These are phyloP conservation scores for Sebastes melanostomus DNA, from an alignment of 2,797 vertebrate species.

Conservation along the genomic window DNA sequence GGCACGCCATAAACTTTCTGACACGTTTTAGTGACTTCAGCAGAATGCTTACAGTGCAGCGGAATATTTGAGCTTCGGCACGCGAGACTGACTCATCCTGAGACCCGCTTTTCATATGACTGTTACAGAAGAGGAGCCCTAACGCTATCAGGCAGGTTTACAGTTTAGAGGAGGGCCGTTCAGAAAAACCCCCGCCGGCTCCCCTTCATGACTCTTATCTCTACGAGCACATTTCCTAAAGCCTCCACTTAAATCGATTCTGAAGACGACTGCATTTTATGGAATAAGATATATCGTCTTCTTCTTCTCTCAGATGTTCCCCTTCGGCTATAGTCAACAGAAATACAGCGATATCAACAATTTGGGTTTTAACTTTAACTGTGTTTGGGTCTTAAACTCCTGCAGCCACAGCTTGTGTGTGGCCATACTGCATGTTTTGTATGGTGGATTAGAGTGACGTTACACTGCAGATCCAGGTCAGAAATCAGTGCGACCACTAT, in stretches of 20 bases:
- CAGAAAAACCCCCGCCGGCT: conserved; percentile 34
- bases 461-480: neutral
- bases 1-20: conserved; percentile 47
- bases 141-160: conserved; percentile 66
- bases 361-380: conserved; percentile 44
- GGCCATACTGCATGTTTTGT: neutral
- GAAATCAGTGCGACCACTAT: neutral
- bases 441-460: neutral
- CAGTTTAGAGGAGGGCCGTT: conserved; percentile 49
- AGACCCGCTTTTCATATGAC: conserved; percentile 59
- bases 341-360: conserved; percentile 21
- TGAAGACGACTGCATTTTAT: conserved; percentile 68
- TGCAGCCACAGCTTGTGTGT: conserved; percentile 4
- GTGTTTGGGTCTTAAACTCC: conserved; percentile 14
- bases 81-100: conserved; percentile 44
- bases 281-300: conserved; percentile 48
- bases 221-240: conserved; percentile 71
- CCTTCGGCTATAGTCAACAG: conserved; percentile 16
- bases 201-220: conserved; percentile 71
- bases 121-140: conserved; percentile 46
- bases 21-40: conserved; percentile 57
- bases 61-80: conserved; percentile 43
- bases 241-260: conserved; percentile 71
- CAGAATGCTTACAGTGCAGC: conserved; percentile 51
- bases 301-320: conserved; percentile 9